A percentile compares a stretch with the other conserved stretches of the same genome.
phyloP scores from a whole-genome alignment of 2,888 invertebrate genomes.

The Amblyjoppa fuscipennis region DNA sequence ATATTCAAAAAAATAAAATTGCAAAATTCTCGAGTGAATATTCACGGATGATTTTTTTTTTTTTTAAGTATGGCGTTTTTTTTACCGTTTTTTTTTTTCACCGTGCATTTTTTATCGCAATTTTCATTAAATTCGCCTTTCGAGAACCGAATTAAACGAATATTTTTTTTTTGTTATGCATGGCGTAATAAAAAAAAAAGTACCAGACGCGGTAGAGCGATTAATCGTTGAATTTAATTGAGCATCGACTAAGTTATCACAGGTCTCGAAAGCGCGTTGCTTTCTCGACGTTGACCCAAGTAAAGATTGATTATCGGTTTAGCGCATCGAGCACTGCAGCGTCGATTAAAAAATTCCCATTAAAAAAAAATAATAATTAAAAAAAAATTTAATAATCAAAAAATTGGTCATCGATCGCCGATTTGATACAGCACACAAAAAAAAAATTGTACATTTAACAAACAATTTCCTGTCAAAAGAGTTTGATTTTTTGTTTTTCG shows the following conservation, averaged over 20 bases:
- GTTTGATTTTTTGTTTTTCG: slow-evolving; percentile 1
- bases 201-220: not conserved
- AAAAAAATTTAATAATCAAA: not conserved
- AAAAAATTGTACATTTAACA: not conserved
- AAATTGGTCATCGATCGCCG: not conserved
- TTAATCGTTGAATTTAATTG: slow-evolving; percentile 30
- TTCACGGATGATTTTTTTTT: no score
- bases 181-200: not conserved
- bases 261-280: slow-evolving; percentile 2
- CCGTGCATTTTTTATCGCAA: not conserved
- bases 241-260: slow-evolving; percentile 46
- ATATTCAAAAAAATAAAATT: no score
- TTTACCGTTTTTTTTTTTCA: not conserved
- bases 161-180: not conserved
- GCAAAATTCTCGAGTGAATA: no score
- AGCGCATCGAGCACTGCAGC: not conserved
- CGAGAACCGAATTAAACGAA: not conserved
- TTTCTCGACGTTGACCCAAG: slow-evolving; percentile 23
- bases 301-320: slow-evolving; percentile 25
- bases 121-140: not conserved
- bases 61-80: no score
- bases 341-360: not conserved
- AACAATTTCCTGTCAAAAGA: no score
- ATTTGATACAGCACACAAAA: not conserved
- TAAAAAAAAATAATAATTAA: not conserved